Evolutionary conservation across 2,113 vertebrate species (phyloP).

Genomic region (Naja naja): DNA sequence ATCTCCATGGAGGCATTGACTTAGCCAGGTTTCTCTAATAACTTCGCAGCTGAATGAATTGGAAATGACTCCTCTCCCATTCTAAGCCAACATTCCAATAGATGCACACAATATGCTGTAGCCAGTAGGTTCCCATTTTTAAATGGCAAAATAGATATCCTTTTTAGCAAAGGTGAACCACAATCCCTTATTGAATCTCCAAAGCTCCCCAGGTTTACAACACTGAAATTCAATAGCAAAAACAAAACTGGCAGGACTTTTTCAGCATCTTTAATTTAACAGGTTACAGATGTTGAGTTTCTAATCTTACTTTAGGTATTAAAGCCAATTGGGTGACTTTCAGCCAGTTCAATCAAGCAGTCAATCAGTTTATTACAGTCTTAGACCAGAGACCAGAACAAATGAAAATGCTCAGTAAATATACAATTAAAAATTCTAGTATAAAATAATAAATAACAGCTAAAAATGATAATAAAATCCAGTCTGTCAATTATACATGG

Average conservation of each 20-base stretch:
- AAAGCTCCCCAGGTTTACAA: not conserved
- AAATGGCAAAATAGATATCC: not conserved
- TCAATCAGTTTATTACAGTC: too few relatives aligned
- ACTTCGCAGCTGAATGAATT: not conserved
- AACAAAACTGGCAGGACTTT: not conserved
- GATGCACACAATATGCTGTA: not conserved
- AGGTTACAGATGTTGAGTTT: not conserved
- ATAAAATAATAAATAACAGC: too few relatives aligned
- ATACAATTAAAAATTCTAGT: too few relatives aligned
- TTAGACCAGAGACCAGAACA: too few relatives aligned
- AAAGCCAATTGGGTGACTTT: not conserved
- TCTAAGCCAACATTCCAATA: not conserved
- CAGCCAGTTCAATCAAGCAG: not conserved
- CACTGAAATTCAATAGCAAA: not conserved
- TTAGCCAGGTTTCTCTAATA: not conserved
- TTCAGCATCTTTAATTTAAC: not conserved
- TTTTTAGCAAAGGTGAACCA: not conserved
- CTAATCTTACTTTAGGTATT: not conserved
- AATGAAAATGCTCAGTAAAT: too few relatives aligned
- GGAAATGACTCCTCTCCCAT: not conserved
- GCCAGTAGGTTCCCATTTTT: not conserved
- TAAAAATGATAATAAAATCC: too few relatives aligned
- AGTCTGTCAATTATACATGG: too few relatives aligned
- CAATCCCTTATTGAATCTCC: not conserved
- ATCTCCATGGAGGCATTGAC: not conserved